These are phyloP conservation scores for Peribatodes rhomboidaria DNA, from an alignment of 2,888 invertebrate species.

Conservation along the genomic window DNA sequence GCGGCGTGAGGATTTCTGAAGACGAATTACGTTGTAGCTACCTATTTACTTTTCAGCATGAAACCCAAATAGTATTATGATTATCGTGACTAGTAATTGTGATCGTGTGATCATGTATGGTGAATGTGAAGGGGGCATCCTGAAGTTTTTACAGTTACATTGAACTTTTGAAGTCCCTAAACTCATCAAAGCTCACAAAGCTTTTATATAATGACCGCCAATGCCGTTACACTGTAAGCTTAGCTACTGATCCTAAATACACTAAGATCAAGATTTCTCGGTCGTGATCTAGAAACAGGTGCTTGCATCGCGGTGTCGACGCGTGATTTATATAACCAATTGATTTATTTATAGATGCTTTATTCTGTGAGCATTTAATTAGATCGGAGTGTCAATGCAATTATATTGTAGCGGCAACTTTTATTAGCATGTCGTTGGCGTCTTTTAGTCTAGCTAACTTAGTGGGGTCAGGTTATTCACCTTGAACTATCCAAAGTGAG, in stretches of 20 bases:
- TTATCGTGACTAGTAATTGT: no score
- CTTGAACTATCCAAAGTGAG: not conserved
- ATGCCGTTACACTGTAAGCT: not conserved
- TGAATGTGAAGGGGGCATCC: no score
- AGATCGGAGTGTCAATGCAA: conserved; percentile 37
- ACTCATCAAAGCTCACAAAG: not conserved
- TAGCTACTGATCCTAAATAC: conserved; percentile 21
- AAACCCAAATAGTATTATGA: no score
- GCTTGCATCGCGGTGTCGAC: conserved; percentile 53
- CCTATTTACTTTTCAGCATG: no score
- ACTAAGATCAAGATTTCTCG: conserved; percentile 74
- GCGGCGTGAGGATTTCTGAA: no score
- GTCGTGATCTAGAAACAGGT: conserved; percentile 82
- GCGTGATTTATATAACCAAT: conserved; percentile 58
- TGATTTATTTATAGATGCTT: conserved; percentile 48
- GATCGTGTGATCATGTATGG: no score
- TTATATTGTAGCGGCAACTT: conserved; percentile 13
- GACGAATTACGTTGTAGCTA: no score
- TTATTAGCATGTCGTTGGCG: conserved; percentile 5
- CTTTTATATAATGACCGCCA: not conserved
- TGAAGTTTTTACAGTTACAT: no score
- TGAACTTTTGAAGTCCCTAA: no score
- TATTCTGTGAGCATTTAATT: conserved; percentile 44
- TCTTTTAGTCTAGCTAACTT: conserved; percentile 7
- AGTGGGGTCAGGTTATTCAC: conserved; percentile 9